Evolutionary conservation across 1,140 invertebrate genomes (phyloP).

Genomic region (Galleria mellonella): DNA sequence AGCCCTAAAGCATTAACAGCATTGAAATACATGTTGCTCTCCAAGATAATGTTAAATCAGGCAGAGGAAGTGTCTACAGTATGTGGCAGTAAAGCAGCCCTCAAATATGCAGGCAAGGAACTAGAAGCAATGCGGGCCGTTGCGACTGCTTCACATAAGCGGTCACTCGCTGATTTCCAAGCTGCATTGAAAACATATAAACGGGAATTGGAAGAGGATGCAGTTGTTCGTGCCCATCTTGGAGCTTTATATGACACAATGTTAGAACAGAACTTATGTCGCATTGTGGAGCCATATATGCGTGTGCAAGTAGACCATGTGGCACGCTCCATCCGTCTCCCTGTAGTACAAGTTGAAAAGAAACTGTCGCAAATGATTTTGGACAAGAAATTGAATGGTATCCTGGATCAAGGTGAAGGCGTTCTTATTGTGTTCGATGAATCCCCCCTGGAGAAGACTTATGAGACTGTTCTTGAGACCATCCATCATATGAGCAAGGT

Average conservation of each 20-base stretch:
- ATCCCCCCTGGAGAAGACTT: conserved; percentile 95
- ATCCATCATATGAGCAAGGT: conserved; percentile 99
- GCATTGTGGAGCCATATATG: conserved; percentile 99
- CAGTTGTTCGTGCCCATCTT: conserved; percentile 96
- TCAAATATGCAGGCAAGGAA: conserved; percentile 96
- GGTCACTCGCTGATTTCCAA: conserved; percentile 95
- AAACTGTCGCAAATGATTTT: conserved; percentile 99
- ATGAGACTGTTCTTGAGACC: conserved; percentile 96
- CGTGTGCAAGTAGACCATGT: conserved; percentile 90
- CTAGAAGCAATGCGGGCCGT: conserved; percentile 99
- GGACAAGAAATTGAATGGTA: conserved; percentile 97
- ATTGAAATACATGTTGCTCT: conserved; percentile 99
- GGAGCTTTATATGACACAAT: conserved; percentile 98
- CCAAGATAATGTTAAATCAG: conserved; percentile 97
- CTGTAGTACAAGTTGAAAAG: conserved; percentile 95
- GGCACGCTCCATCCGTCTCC: conserved; percentile 84
- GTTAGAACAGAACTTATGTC: conserved; percentile 98
- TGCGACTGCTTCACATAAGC: conserved; percentile 95
- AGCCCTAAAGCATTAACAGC: conserved; percentile 93
- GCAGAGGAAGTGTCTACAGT: conserved; percentile 98
- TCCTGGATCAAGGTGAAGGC: conserved; percentile 97
- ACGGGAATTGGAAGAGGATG: conserved; percentile 94
- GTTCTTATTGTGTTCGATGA: conserved; percentile 98
- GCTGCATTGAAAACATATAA: conserved; percentile 90
- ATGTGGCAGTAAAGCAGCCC: conserved; percentile 95